Percentiles rank a stretch among this genome's conserved stretches.
These are phyloP conservation scores for Porites lobata DNA, from an alignment of 92 coral and sea anemone species.

Conservation along the genomic window DNA sequence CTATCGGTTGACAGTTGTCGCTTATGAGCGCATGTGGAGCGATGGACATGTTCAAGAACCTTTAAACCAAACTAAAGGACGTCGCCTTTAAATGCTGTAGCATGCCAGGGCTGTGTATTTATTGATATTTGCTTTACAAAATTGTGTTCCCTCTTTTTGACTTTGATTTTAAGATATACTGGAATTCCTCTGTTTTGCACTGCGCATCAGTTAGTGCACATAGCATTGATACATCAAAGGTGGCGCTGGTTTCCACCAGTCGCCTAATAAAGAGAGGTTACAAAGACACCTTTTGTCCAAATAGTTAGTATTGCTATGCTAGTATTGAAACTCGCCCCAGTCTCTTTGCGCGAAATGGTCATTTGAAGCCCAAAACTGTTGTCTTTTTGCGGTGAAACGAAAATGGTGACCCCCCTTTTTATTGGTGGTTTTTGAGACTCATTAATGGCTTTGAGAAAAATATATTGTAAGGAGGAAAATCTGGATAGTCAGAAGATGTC, in stretches of 20 bases:
- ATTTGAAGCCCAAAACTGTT: too few species aligned
- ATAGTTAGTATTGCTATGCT: not conserved
- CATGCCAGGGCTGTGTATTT: not conserved
- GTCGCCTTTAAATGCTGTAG: not conserved
- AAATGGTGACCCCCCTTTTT: not conserved
- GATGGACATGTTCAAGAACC: not conserved
- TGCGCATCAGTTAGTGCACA: not conserved
- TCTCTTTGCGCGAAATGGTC: too few species aligned
- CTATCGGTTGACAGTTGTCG: not conserved
- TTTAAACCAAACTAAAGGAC: too few species aligned
- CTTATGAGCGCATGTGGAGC: not conserved
- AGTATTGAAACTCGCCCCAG: not conserved
- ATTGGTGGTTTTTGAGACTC: not conserved
- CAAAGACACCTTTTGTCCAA: slow-evolving; percentile 1
- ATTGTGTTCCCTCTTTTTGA: not conserved
- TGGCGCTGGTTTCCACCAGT: not conserved
- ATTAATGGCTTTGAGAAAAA: not conserved
- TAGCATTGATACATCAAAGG: not conserved
- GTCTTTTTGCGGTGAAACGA: too few species aligned
- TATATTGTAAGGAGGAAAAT: too few species aligned
- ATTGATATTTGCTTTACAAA: not conserved
- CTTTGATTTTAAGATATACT: not conserved
- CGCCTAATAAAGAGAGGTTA: not conserved
- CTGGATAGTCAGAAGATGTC: not conserved
- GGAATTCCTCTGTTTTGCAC: not conserved